A percentile compares a stretch with the other conserved stretches of the same genome.
Conservation (phyloP, 1,140 invertebrate genomes). For the Cyrtorhinus lividipennis region DNA sequence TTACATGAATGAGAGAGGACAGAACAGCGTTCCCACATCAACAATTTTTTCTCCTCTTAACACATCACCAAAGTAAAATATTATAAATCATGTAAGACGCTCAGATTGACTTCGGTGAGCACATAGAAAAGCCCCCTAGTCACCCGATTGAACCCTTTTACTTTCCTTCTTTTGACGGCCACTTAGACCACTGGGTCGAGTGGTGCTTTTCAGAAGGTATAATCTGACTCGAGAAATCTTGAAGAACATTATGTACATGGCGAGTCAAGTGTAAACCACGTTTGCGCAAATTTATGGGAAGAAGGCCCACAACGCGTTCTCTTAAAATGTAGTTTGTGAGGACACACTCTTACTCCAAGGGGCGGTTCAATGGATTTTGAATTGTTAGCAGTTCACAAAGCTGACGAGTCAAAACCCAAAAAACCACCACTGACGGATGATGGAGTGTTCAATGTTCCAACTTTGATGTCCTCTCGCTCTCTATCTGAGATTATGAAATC, state of each 20-base stretch:
- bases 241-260: not conserved
- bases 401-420: too few relatives aligned
- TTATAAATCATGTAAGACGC: too few relatives aligned
- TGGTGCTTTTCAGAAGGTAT: not conserved
- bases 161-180: not conserved
- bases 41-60: not conserved
- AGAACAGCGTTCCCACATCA: not conserved
- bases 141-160: not conserved
- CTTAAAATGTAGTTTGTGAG: too few relatives aligned
- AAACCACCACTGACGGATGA: too few relatives aligned
- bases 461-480: too few relatives aligned
- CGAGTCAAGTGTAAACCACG: not conserved
- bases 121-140: not conserved
- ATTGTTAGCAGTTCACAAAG: too few relatives aligned
- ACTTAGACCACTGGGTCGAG: not conserved
- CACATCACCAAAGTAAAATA: not conserved
- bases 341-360: too few relatives aligned
- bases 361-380: too few relatives aligned
- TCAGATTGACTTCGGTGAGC: not conserved
- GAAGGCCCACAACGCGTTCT: not conserved
- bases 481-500: too few relatives aligned
- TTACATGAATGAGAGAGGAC: not conserved
- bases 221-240: not conserved
- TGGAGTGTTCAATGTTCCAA: too few relatives aligned
- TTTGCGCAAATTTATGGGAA: not conserved